These are phyloP conservation scores for Zosterops pallidus DNA, from an alignment of 2,113 vertebrate genomes.

Conservation along the genomic window DNA sequence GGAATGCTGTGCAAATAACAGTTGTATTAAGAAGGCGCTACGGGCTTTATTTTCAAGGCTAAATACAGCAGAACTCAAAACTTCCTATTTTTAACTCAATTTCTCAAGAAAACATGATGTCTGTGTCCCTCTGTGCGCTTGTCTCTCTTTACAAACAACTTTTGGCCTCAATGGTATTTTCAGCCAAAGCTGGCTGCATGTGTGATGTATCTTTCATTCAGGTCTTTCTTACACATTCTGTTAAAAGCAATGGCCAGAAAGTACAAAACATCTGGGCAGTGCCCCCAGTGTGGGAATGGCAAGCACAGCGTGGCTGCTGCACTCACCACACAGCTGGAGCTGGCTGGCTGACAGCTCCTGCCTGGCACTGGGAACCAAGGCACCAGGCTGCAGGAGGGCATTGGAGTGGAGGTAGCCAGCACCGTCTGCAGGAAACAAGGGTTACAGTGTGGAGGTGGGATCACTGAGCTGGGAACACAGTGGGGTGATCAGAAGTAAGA, in stretches of 20 bases:
- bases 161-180: not conserved
- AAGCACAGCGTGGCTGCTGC: not conserved
- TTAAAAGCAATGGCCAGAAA: not conserved
- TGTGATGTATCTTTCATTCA: not conserved
- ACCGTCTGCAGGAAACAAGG: not conserved
- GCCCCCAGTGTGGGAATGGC: not conserved
- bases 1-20: not conserved
- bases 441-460: not conserved
- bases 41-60: not conserved
- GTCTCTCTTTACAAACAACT: not conserved
- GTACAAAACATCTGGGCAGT: not conserved
- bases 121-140: not conserved
- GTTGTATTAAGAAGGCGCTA: not conserved
- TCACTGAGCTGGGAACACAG: not conserved
- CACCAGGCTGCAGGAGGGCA: not conserved
- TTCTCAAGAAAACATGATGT: not conserved
- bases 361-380: not conserved
- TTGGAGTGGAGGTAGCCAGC: not conserved
- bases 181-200: not conserved
- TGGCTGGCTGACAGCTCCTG: not conserved
- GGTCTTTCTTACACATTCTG: not conserved
- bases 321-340: not conserved
- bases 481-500: not conserved
- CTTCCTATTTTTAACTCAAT: not conserved
- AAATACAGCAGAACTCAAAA: not conserved